These are phyloP conservation scores for Pantala flavescens DNA, from an alignment of 1,140 invertebrate genomes.

Conservation along the genomic window DNA sequence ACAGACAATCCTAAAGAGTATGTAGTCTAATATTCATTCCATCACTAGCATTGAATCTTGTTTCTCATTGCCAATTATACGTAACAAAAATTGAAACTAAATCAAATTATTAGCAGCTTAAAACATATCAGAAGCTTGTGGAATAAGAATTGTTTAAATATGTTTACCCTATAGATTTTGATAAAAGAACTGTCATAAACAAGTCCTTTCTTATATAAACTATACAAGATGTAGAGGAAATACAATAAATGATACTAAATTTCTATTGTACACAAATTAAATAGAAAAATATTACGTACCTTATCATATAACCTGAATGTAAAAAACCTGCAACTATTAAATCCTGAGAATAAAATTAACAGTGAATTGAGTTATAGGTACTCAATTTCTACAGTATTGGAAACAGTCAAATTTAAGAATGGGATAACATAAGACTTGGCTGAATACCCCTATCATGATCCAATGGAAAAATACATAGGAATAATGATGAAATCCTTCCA, in stretches of 20 bases:
- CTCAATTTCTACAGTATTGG: neutral
- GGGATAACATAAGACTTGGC: no score
- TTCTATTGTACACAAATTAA: neutral
- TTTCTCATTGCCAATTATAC: neutral
- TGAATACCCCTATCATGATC: no score
- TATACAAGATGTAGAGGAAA: no score
- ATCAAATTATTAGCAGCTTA: neutral
- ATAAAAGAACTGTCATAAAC: no score
- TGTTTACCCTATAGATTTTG: no score
- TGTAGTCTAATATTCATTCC: neutral
- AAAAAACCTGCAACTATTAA: neutral
- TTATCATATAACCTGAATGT: neutral
- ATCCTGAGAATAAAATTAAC: constrained; percentile 3
- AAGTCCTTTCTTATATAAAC: no score
- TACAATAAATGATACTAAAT: no score
- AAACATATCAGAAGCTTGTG: neutral
- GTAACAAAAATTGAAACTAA: neutral
- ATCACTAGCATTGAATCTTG: neutral
- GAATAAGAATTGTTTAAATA: no score
- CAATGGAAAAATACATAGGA: neutral
- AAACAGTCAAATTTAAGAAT: no score
- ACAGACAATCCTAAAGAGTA: neutral
- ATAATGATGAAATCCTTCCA: neutral
- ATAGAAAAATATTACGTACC: neutral
- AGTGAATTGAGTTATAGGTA: neutral